Evolutionary conservation across 2,888 invertebrate species (phyloP).

Genomic region (Eurytoma californica): DNA sequence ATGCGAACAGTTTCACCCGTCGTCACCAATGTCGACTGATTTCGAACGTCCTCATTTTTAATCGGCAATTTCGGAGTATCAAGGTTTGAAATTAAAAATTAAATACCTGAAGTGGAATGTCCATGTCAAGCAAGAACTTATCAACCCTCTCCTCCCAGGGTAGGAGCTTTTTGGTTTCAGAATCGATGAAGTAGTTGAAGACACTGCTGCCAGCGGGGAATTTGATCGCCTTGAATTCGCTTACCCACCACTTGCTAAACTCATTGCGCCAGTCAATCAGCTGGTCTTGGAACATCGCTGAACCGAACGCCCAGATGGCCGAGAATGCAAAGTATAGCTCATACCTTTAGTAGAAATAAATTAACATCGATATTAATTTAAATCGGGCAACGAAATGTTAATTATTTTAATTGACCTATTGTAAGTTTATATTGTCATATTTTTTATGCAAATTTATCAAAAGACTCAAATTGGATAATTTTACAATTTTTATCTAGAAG

Average conservation of each 20-base stretch:
- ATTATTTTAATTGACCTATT: no score
- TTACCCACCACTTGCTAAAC: constrained; percentile 96
- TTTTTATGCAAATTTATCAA: no score
- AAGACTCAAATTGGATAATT: no score
- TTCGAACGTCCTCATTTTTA: no score
- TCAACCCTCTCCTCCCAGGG: constrained; percentile 91
- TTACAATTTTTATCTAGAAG: no score
- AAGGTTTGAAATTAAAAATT: background rate
- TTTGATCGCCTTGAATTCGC: constrained; percentile 93
- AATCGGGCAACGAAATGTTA: no score
- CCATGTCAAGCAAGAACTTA: constrained; percentile 88
- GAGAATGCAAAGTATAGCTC: constrained; percentile 95
- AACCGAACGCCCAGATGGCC: constrained; percentile 95
- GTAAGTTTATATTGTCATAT: no score
- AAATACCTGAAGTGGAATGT: constrained; percentile 88
- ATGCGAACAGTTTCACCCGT: constrained; percentile 93
- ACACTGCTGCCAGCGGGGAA: constrained; percentile 90
- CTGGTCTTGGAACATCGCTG: constrained; percentile 93
- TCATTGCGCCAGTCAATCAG: constrained; percentile 93
- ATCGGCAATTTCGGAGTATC: background rate
- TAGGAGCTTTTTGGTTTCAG: constrained; percentile 88
- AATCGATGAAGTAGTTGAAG: constrained; percentile 93
- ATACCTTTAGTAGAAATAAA: constrained; percentile 76
- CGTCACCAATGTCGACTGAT: constrained; percentile 87
- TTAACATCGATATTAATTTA: background rate